Evolutionary conservation across 1,140 invertebrate genomes (phyloP).

Genomic region (Glossosoma conforme): DNA sequence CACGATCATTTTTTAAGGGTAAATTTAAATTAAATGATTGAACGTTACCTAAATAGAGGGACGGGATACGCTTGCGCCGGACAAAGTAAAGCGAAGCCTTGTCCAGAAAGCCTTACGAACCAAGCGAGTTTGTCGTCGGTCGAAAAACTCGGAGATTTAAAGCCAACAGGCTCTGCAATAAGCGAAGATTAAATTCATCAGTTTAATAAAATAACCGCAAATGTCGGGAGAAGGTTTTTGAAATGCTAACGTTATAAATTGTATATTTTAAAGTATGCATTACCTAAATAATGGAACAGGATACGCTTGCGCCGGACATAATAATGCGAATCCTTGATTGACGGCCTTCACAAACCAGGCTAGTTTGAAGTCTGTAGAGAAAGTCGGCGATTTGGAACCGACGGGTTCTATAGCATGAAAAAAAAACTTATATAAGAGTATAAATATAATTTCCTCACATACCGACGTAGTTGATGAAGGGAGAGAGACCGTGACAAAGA

Average conservation of each 20-base stretch:
- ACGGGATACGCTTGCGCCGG: constrained; percentile 66
- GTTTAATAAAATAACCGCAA: constrained; percentile 54
- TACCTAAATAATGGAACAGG: constrained; percentile 59
- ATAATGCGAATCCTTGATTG: constrained; percentile 38
- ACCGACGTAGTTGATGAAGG: too few relatives aligned
- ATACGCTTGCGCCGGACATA: constrained; percentile 55
- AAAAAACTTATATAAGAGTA: too few relatives aligned
- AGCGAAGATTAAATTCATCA: constrained; percentile 55
- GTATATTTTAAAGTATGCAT: constrained; percentile 1
- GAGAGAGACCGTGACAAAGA: too few relatives aligned
- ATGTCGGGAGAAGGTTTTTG: constrained; percentile 5
- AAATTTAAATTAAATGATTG: constrained; percentile 33
- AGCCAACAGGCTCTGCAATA: constrained; percentile 49
- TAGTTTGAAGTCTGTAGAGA: constrained; percentile 54
- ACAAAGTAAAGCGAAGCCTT: constrained; percentile 56
- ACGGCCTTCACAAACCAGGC: constrained; percentile 41
- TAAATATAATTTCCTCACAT: too few relatives aligned
- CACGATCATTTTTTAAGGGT: constrained; percentile 8
- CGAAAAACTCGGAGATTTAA: constrained; percentile 57
- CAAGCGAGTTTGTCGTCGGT: constrained; percentile 57
- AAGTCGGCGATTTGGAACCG: constrained; percentile 58
- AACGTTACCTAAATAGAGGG: constrained; percentile 64
- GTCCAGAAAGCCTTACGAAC: constrained; percentile 48
- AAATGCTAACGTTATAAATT: constrained; percentile 13
- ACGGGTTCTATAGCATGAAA: constrained; percentile 67